Evolutionary conservation across 2,797 vertebrate species (phyloP).

Genomic region (Ambastaia sidthimunki): DNA sequence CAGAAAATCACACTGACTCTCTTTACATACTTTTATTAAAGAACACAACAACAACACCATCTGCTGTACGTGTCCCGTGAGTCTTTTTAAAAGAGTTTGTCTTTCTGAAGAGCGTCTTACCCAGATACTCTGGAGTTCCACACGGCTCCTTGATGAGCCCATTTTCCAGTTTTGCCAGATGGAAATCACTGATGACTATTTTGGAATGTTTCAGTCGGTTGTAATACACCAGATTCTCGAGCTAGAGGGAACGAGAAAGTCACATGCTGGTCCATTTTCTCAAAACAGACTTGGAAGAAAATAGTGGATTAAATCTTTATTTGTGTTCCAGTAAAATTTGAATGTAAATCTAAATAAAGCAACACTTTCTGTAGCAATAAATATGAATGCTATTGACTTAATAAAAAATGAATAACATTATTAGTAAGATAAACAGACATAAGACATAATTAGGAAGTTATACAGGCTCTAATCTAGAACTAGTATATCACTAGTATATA

Average conservation of each 20-base stretch:
- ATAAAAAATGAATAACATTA: too few species aligned
- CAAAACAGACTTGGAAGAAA: neutral
- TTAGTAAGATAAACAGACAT: too few species aligned
- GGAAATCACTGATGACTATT: slow-evolving; percentile 99
- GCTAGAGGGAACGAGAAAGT: slow-evolving; percentile 67
- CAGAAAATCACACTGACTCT: neutral
- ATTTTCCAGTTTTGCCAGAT: slow-evolving; percentile 95
- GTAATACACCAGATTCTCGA: slow-evolving; percentile 98
- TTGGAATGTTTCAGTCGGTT: slow-evolving; percentile 98
- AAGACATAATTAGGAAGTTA: too few species aligned
- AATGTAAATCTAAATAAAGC: neutral
- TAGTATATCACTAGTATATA: too few species aligned
- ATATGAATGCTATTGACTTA: neutral
- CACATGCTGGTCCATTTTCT: slow-evolving; percentile 9
- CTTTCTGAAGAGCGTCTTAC: slow-evolving; percentile 61
- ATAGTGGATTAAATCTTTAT: neutral
- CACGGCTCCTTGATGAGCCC: slow-evolving; percentile 97
- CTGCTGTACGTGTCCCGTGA: slow-evolving; percentile 2
- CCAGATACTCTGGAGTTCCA: slow-evolving; percentile 94
- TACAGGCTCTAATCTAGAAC: too few species aligned
- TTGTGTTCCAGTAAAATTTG: neutral
- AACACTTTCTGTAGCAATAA: neutral
- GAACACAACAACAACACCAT: slow-evolving; percentile 1
- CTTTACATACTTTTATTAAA: neutral
- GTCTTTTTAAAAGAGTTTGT: slow-evolving; percentile 11